phyloP scores from a whole-genome alignment of 2,888 invertebrate species.

The Microplitis manilae region DNA sequence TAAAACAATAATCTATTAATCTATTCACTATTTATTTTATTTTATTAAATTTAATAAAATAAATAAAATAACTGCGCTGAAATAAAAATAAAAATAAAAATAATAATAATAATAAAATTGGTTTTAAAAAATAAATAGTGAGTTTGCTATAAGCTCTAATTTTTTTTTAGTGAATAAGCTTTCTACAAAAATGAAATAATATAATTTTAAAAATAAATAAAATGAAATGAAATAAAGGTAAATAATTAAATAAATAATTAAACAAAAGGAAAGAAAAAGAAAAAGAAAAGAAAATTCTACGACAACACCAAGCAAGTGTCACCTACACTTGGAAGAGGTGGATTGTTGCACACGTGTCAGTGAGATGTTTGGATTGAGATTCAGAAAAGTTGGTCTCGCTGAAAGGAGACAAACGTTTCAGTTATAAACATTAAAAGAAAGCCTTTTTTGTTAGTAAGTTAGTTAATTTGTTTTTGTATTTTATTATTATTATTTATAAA shows the following conservation, averaged over 20 bases:
- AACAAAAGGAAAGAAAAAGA: slow-evolving; percentile 33
- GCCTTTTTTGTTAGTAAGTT: slow-evolving; percentile 11
- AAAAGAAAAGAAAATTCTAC: slow-evolving; percentile 30
- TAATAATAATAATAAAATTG: background rate
- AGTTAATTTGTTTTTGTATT: background rate
- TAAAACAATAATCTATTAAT: slow-evolving; percentile 4
- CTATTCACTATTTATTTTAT: background rate
- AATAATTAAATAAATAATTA: slow-evolving; percentile 41
- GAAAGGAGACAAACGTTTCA: slow-evolving; percentile 72
- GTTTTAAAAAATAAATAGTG: slow-evolving; percentile 13
- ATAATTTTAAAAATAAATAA: slow-evolving; percentile 36
- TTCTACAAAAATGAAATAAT: slow-evolving; percentile 19
- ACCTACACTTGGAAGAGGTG: slow-evolving; percentile 88
- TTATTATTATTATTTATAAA: slow-evolving; percentile 14
- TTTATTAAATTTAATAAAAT: background rate
- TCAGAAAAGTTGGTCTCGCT: slow-evolving; percentile 99
- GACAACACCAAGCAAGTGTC: slow-evolving; percentile 62
- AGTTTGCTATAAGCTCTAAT: slow-evolving; percentile 7
- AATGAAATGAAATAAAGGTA: slow-evolving; percentile 40
- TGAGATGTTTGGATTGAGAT: slow-evolving; percentile 95
- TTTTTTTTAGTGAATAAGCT: slow-evolving; percentile 2
- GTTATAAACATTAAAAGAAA: slow-evolving; percentile 46
- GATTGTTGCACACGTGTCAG: slow-evolving; percentile 87
- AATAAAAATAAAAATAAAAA: background rate
- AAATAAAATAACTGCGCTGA: slow-evolving; percentile 20